phyloP scores from a whole-genome alignment of 2,797 vertebrate genomes.

The Anguilla obscura region DNA sequence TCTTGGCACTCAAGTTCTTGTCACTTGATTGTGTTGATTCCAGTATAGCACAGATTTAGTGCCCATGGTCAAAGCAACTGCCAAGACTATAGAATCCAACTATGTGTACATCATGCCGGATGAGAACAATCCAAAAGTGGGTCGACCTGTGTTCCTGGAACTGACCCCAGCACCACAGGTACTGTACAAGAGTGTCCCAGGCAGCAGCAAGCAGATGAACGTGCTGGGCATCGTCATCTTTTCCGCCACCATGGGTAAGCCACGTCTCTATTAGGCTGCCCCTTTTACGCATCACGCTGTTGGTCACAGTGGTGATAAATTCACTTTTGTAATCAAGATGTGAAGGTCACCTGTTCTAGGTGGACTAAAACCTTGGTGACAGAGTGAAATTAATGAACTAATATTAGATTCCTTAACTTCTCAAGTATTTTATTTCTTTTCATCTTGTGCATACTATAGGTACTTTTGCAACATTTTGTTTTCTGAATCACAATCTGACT shows the following conservation, averaged over 20 bases:
- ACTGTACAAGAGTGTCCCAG: slow-evolving; percentile 77
- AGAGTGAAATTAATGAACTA: no score
- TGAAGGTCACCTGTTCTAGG: not conserved
- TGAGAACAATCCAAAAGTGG: slow-evolving; percentile 66
- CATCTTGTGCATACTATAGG: not conserved
- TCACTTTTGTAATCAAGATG: not conserved
- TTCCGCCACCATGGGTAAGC: slow-evolving; percentile 85
- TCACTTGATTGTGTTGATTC: slow-evolving; percentile 14
- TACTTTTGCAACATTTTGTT: not conserved
- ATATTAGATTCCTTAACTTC: no score
- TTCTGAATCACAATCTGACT: not conserved
- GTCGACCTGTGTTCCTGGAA: slow-evolving; percentile 76
- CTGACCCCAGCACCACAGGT: slow-evolving; percentile 79
- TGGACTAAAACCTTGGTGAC: not conserved
- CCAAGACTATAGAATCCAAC: slow-evolving; percentile 62
- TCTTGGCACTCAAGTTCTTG: not conserved
- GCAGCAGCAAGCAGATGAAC: slow-evolving; percentile 87
- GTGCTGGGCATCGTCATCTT: slow-evolving; percentile 89
- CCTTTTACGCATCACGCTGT: not conserved
- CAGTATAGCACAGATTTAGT: slow-evolving; percentile 84
- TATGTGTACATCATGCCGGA: slow-evolving; percentile 82
- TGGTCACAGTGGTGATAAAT: not conserved
- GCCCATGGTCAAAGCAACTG: slow-evolving; percentile 71
- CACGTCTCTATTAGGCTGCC: not conserved
- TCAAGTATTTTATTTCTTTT: not conserved